phyloP scores from a whole-genome alignment of 2,113 vertebrate genomes.

The Herpetotheres cachinnans region DNA sequence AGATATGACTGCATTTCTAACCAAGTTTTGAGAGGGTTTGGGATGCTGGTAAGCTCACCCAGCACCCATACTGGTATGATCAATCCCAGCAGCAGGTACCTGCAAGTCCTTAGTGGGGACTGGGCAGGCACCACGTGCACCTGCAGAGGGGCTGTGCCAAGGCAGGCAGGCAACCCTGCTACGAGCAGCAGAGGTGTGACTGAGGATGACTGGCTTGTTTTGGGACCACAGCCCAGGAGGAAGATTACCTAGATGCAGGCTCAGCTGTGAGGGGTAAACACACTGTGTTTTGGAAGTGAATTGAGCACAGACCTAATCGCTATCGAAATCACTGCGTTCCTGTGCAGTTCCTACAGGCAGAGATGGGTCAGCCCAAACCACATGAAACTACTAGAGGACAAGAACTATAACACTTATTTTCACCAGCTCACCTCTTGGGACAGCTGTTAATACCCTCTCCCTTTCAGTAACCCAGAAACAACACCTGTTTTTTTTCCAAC shows the following conservation, averaged over 20 bases:
- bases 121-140: accelerated
- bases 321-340: not conserved
- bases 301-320: accelerated
- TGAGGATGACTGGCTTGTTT: accelerated
- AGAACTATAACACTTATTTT: not conserved
- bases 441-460: not conserved
- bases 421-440: not conserved
- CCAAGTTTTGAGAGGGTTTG: not conserved
- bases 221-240: not conserved
- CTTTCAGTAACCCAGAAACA: not conserved
- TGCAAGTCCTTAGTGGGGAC: too few relatives aligned
- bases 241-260: not conserved
- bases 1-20: not conserved
- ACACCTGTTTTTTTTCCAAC: not conserved
- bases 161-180: accelerated
- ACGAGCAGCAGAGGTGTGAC: not conserved
- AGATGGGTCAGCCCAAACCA: not conserved
- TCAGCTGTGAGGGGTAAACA: accelerated
- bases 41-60: not conserved
- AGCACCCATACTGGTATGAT: not conserved
- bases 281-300: not conserved
- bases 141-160: not conserved
- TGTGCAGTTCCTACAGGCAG: accelerated
- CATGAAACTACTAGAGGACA: not conserved
- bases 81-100: not conserved